Evolutionary conservation across 2,113 vertebrate genomes (phyloP), one percentile per base, ranked within the genome.

Genomic region (Xiphophorus hellerii): DNA sequence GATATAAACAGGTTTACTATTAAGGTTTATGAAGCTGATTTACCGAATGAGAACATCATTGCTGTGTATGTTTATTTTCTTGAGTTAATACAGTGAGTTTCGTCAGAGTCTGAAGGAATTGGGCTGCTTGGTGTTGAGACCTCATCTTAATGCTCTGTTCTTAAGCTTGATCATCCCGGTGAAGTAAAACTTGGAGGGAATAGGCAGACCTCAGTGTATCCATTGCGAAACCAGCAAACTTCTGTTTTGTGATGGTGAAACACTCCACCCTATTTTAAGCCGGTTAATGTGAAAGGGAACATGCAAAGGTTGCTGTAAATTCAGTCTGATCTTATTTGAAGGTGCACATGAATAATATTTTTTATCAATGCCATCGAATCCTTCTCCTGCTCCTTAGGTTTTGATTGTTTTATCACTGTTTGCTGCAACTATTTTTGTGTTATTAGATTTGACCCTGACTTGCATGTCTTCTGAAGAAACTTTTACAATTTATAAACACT

Each of bases 391-490:
- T 69, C 62, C 20, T 65, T 28, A 54, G 62, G 30, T 92, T 94
- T 90, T 91, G 91, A 85, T 94, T 94, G 91, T 89, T 77, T 87
- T 81, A 81, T 63, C 27, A 72, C 80, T 93, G 90, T 58, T 95
- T 94, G 69, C 87, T 86, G 67, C 82, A 82, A 83, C 71, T 87
- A 48, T 64, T 81, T 66, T 33, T 15, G 17, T 84, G 69, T 66
- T 12, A 14, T 29, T 60, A 68, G 17, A 25, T 79, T 78, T 74
- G 22, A 70, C 70, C 61, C 90, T 78, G 35, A 76, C 86, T 85
- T 90, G 90, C 84, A 81, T 90, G 88, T 84, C 64, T 64, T 89
- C 72, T 87, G 81, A 81, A 70, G 71, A 58, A 86, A 70, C 44
- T 70, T 62, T 88, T 74, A 8, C 68, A 70, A 87, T 74, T 30